phyloP scores from a whole-genome alignment of 2,888 invertebrate genomes.

The Protonemura montana region DNA sequence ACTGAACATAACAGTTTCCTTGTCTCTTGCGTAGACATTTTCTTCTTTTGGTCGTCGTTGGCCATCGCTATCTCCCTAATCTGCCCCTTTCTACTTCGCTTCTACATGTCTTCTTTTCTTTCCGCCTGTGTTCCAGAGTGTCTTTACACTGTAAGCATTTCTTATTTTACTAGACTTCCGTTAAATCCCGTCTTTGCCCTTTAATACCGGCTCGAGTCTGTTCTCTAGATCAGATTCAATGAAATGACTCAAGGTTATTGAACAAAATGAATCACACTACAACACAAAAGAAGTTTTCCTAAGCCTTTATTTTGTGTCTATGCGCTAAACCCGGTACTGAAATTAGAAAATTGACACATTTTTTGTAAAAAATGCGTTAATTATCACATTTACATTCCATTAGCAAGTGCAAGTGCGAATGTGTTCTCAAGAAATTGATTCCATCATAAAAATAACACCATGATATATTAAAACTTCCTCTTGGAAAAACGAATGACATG shows the following conservation, averaged over 20 bases:
- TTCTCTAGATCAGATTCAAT: background rate
- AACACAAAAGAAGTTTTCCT: background rate
- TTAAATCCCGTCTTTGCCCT: background rate
- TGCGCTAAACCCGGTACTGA: too few species aligned
- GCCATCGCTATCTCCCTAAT: conserved; percentile 13
- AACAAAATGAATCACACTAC: background rate
- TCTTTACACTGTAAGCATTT: background rate
- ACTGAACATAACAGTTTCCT: background rate
- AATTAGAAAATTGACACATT: too few species aligned
- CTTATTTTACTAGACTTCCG: background rate
- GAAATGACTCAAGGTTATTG: background rate
- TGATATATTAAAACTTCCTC: background rate
- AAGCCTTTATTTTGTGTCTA: too few species aligned
- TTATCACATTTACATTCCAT: too few species aligned
- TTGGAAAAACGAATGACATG: background rate
- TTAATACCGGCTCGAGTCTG: background rate
- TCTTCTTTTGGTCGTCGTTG: background rate
- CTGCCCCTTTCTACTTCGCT: background rate
- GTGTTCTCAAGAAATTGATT: too few species aligned
- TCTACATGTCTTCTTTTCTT: background rate
- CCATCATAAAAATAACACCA: too few species aligned
- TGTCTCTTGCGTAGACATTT: background rate
- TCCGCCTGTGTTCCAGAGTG: background rate
- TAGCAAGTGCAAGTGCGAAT: too few species aligned
- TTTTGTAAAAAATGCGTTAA: too few species aligned